Evolutionary conservation across 2,113 vertebrate species (phyloP), one percentile per base, ranked within the genome.

Genomic region (Cheilinus undulatus): DNA sequence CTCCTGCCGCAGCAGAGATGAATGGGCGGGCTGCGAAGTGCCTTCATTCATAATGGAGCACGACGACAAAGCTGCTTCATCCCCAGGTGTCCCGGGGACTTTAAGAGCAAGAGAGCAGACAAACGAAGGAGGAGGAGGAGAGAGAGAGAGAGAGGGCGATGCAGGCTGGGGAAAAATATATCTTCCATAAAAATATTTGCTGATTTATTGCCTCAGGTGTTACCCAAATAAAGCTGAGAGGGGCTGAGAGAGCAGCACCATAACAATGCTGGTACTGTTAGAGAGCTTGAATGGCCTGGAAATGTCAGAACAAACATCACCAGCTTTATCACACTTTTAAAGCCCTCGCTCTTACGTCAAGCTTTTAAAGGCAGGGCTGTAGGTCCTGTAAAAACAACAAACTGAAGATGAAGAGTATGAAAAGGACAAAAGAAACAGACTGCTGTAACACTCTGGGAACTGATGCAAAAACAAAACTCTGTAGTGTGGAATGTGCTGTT

Each of bases 1-100:
- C 74, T 67, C 28, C 69, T 64, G 53, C 74, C 80, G 74, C 69
- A 86, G 79, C 60, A 60, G 30, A 86, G 86, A 91, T 88, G 79
- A 91, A 91, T 85, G 88, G 71, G 61, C 23, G 65, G 73, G 81
- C 73, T 80, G 64, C 62, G 83, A 80, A 72, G 45, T 68, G 82
- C 80, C 81, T 85, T 82, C 76, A 92, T 90, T 91, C 88, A 92
- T 86, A 86, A 92, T 84, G 66, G 82, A 88, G 61, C 17, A 83
- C 19, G 22, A 52, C 67, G 85, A 86, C 75, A 85, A 81, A 80
- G 80, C 74, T 74, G 76, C 69, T 78, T 68, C 62, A 50, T 70
- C 65, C 67, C 69, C 73, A 73, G 81, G 78, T 85, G 74, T 85
- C 46, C 73, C 36, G 0, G 46, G 58, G 67, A 78, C 75, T 43